These are phyloP conservation scores for Anadara kagoshimensis DNA, from an alignment of 1,140 invertebrate genomes.

Conservation along the genomic window DNA sequence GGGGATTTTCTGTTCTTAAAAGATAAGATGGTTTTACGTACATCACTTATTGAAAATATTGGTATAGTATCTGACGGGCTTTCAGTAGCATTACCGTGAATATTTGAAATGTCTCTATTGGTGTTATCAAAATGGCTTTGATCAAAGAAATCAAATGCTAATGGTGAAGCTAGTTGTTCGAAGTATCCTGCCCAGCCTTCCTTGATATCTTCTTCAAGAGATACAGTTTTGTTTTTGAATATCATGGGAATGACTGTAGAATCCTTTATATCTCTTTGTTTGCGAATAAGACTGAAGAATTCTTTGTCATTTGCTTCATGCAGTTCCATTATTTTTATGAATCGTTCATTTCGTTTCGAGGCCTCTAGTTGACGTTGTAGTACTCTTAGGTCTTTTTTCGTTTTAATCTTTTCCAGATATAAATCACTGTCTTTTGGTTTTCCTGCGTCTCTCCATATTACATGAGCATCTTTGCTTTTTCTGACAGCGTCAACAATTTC, in stretches of 20 bases:
- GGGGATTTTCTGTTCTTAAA: too few species aligned
- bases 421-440: not conserved
- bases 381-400: not conserved
- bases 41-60: too few species aligned
- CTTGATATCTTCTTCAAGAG: too few species aligned
- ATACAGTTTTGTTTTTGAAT: not conserved
- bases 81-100: not conserved
- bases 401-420: not conserved
- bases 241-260: not conserved
- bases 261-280: not conserved
- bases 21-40: too few species aligned
- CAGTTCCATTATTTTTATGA: too few species aligned
- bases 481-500: not conserved
- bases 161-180: too few species aligned
- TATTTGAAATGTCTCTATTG: constrained; percentile 7
- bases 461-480: constrained; percentile 1
- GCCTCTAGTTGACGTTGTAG: not conserved
- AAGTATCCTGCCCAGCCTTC: too few species aligned
- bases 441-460: not conserved
- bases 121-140: not conserved
- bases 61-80: too few species aligned
- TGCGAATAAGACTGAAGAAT: too few species aligned
- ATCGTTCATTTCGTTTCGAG: too few species aligned
- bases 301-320: too few species aligned
- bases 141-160: too few species aligned